Percentiles rank a stretch among this genome's conserved stretches.
phyloP scores from a whole-genome alignment of 1,140 invertebrate genomes.

The Antheraea pernyi region DNA sequence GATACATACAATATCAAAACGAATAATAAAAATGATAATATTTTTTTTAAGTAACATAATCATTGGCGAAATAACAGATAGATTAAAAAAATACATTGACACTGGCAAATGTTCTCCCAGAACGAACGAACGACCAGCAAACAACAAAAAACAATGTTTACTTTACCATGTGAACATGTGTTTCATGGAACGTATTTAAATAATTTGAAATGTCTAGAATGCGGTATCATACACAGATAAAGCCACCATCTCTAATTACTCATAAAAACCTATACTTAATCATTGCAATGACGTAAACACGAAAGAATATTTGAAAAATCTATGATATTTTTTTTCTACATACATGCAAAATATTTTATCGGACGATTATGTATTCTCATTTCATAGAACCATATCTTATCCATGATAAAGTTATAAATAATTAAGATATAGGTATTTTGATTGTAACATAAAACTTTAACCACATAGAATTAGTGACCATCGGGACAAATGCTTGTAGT shows the following conservation, averaged over 20 bases:
- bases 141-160: background rate
- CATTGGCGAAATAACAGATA: too few relatives aligned
- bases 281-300: slow-evolving; percentile 2
- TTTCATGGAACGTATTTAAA: background rate
- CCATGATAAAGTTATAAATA: slow-evolving; percentile 20
- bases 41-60: too few relatives aligned
- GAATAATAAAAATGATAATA: too few relatives aligned
- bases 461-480: slow-evolving; percentile 19
- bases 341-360: slow-evolving; percentile 17
- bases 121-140: too few relatives aligned
- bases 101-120: too few relatives aligned
- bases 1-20: too few relatives aligned
- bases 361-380: slow-evolving; percentile 8
- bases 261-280: background rate
- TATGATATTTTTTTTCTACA: slow-evolving; percentile 3
- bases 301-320: slow-evolving; percentile 2
- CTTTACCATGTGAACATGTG: too few relatives aligned
- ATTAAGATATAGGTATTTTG: slow-evolving; percentile 22
- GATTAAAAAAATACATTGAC: too few relatives aligned
- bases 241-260: background rate
- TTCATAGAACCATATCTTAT: slow-evolving; percentile 25
- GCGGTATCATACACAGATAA: background rate
- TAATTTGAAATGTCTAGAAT: background rate
- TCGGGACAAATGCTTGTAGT: slow-evolving; percentile 14
- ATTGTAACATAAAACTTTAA: slow-evolving; percentile 20